Evolutionary conservation across 2,797 vertebrate species (phyloP).

Genomic region (Acropternis orthonyx): DNA sequence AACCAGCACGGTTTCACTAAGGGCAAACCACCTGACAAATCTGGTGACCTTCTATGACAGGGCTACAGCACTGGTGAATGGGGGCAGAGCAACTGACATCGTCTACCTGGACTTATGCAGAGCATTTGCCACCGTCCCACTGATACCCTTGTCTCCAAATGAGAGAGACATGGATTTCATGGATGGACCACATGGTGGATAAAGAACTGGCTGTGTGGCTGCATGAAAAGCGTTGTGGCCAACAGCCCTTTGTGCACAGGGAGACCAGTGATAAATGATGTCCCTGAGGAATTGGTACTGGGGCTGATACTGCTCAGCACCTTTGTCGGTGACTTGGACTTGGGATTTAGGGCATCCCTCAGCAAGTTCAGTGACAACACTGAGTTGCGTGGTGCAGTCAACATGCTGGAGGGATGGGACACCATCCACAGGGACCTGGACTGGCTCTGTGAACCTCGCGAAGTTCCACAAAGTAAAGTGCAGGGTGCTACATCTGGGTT

Average conservation of each 20-base stretch:
- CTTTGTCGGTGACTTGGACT: neutral
- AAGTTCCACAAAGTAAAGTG: neutral
- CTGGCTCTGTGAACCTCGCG: neutral
- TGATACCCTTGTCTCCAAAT: neutral
- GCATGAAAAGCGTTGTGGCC: too few relatives aligned
- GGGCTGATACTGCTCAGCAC: neutral
- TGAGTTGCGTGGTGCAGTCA: neutral
- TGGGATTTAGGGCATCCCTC: neutral
- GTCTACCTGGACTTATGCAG: neutral
- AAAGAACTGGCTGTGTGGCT: neutral
- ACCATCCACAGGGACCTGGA: neutral
- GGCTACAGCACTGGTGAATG: neutral
- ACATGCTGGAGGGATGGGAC: neutral
- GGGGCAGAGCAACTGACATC: neutral
- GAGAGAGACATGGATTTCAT: neutral
- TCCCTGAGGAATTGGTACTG: accelerated
- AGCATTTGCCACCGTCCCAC: neutral
- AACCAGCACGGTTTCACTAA: neutral
- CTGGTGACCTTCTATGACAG: neutral
- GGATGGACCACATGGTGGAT: neutral
- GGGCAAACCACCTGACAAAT: too few relatives aligned
- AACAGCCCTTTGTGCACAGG: neutral
- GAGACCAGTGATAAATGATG: neutral
- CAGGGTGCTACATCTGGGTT: too few relatives aligned
- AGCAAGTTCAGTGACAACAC: neutral